phyloP scores from a whole-genome alignment of 2,113 vertebrate species.

The Alosa alosa region DNA sequence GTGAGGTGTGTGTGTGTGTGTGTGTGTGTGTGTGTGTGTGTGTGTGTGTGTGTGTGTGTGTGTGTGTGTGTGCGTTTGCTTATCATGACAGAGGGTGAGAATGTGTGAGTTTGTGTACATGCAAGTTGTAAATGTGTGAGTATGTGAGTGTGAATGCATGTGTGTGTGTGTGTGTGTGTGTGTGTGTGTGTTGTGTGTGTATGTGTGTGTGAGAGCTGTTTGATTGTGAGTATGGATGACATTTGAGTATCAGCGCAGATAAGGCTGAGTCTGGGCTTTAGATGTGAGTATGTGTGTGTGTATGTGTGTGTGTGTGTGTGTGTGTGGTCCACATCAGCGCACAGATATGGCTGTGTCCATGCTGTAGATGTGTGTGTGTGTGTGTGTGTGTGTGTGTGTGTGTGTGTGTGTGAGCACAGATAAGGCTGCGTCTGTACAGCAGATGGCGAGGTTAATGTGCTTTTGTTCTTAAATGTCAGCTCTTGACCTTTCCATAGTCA shows the following conservation, averaged over 20 bases:
- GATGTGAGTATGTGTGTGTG: no score
- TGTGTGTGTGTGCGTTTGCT: neutral
- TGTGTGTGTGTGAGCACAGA: neutral
- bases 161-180: neutral
- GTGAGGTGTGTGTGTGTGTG: neutral
- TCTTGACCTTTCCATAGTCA: slow-evolving; percentile 72
- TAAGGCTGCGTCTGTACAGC: neutral
- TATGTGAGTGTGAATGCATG: neutral
- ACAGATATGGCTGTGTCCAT: neutral
- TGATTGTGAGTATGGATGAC: neutral
- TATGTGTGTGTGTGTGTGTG: no score
- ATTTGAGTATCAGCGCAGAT: no score
- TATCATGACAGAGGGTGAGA: neutral
- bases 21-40: neutral
- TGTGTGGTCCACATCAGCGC: no score
- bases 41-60: neutral
- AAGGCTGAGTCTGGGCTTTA: no score
- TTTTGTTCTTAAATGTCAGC: slow-evolving; percentile 74
- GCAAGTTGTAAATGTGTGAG: neutral
- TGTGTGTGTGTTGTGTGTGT: neutral
- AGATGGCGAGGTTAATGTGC: slow-evolving; percentile 49
- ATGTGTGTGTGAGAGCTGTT: no score
- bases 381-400: neutral
- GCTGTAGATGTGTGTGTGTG: neutral
- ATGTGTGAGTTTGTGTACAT: neutral